These are phyloP conservation scores for Stichopus horrens DNA, from an alignment of 53 echinoderm and acorn worm genomes.

Conservation along the genomic window DNA sequence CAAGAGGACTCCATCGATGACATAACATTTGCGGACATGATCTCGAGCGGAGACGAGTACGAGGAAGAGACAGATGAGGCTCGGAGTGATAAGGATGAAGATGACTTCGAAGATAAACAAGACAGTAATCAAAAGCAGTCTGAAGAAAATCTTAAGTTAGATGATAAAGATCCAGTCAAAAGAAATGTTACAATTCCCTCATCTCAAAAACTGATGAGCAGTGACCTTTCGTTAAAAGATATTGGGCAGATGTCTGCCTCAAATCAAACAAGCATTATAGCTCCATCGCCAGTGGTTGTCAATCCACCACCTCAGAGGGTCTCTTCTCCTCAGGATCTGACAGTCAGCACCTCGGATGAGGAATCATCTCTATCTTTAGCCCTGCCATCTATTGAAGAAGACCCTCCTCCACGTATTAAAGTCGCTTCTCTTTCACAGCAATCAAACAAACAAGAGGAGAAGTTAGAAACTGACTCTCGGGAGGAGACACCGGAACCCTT, in stretches of 20 bases:
- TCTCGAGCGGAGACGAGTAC: slow-evolving; percentile 27
- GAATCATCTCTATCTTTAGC: slow-evolving; percentile 9
- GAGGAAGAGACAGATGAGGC: background rate
- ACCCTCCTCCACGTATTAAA: background rate
- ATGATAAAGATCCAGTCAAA: background rate
- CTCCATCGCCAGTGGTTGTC: slow-evolving; percentile 32
- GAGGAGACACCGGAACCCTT: background rate
- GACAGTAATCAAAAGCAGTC: background rate
- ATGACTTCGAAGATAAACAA: background rate
- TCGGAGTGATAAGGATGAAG: background rate
- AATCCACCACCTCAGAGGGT: background rate
- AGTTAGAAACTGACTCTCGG: background rate
- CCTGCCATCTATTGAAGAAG: slow-evolving; percentile 27
- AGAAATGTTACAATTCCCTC: background rate
- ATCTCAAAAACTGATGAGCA: background rate
- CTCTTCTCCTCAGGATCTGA: background rate
- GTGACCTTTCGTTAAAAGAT: background rate
- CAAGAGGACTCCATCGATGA: slow-evolving; percentile 38
- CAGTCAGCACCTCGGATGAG: background rate
- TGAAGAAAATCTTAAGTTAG: background rate
- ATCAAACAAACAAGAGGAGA: background rate
- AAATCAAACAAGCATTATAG: background rate
- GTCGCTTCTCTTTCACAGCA: background rate
- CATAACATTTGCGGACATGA: slow-evolving; percentile 42
- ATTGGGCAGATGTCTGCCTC: background rate